Conservation (phyloP, 2,888 invertebrate species). For the Zelleria hepariella region DNA sequence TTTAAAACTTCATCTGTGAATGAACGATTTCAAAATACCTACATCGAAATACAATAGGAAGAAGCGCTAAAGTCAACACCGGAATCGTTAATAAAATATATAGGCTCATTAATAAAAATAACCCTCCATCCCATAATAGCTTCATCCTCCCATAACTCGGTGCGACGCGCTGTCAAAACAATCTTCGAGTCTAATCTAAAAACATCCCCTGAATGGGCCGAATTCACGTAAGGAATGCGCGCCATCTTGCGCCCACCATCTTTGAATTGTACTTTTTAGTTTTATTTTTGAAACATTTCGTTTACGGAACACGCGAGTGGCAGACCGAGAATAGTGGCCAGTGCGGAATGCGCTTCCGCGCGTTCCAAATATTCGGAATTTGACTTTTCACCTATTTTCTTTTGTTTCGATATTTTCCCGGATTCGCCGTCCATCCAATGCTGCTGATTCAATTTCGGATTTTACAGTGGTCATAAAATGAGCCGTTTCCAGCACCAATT, state of each 20-base stretch:
- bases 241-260: not conserved
- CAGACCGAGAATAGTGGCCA: not conserved
- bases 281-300: not conserved
- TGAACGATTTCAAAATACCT: not conserved
- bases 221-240: not conserved
- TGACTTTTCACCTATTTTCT: not conserved
- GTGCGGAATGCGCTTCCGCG: not conserved
- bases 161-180: not conserved
- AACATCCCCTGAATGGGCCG: not conserved
- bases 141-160: not conserved
- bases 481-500: too few species aligned
- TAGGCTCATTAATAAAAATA: not conserved
- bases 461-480: too few species aligned
- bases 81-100: not conserved
- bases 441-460: too few species aligned
- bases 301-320: not conserved
- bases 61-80: not conserved
- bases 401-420: not conserved
- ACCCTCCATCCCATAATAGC: not conserved
- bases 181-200: not conserved
- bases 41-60: not conserved
- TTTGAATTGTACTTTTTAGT: not conserved
- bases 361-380: not conserved
- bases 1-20: too few species aligned
- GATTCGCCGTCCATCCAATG: not conserved